Evolutionary conservation across 2,113 vertebrate genomes (phyloP), one percentile per base, ranked within the genome.

Genomic region (Hepsetus odoe): DNA sequence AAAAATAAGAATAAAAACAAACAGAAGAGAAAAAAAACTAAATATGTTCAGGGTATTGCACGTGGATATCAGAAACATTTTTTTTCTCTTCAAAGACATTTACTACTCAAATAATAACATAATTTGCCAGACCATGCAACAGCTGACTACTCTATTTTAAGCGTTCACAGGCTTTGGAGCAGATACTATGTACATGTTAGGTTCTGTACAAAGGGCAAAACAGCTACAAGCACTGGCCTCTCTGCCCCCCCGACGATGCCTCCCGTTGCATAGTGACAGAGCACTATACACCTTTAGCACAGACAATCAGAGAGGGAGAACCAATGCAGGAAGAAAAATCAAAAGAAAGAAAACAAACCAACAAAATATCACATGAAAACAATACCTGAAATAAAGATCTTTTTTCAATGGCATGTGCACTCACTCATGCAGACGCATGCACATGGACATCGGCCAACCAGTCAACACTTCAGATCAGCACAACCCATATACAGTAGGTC

Each of bases 141-240:
- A 93, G 91, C 91, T 94, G 92, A 94, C 93, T 93, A 91, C 90
- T 93, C 89, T 93, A 94, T 92, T 91, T 91, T 90, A 95, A 93
- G 82, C 69, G 91, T 94, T 94, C 94, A 96, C 94, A 94, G 94
- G 94, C 94, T 92, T 95, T 93, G 92, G 93, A 95, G 91, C 89
- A 92, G 93, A 95, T 92, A 94, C 87, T 95, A 95, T 95, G 91
- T 95, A 96, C 94, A 95, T 92, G 92, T 92, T 92, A 89, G 91
- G 90, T 92, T 91, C 93, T 94, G 94, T 93, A 95, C 92, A 94
- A 93, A 69, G 28, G 65, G 65, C 20, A 49, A 51, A 49, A 68
- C 32, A 42, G 42, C 82, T 72, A 44, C 18, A 28, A 92, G 92
- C 88, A 90, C 49, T 89, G 85, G 89, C 90, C 91, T 92, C 90